Conservation (phyloP, 1,140 invertebrate genomes). For the Macrosteles quadrilineatus region DNA sequence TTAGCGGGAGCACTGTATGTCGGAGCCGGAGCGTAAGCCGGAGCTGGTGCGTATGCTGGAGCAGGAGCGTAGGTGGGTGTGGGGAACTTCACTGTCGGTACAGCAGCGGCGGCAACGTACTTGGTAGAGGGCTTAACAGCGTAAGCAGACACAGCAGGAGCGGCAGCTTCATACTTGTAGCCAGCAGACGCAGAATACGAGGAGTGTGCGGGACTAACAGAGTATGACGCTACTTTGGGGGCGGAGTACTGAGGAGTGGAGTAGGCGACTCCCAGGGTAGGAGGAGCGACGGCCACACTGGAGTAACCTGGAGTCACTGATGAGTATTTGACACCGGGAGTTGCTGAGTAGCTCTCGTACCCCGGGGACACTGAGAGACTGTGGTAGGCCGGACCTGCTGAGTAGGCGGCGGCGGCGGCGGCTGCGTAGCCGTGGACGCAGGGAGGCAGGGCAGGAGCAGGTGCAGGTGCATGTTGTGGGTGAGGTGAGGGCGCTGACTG, state of each 20-base stretch:
- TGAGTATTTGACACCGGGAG: conserved; percentile 12
- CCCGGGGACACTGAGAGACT: conserved; percentile 22
- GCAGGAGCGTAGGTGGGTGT: conserved; percentile 13
- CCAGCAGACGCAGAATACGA: conserved; percentile 5
- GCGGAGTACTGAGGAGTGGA: conserved; percentile 22
- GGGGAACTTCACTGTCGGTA: conserved; percentile 33
- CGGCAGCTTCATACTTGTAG: neutral
- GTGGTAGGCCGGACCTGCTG: conserved; percentile 25
- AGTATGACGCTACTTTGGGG: neutral
- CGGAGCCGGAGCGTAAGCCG: neutral
- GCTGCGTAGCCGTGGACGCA: neutral
- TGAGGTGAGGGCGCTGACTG: conserved; percentile 5
- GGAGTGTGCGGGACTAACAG: conserved; percentile 1
- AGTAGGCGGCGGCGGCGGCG: conserved; percentile 13
- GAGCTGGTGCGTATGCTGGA: conserved; percentile 9
- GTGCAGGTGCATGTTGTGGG: neutral
- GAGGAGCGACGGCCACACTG: conserved; percentile 10
- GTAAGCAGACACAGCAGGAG: conserved; percentile 6
- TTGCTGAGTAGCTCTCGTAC: conserved; percentile 2
- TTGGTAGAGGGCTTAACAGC: neutral
- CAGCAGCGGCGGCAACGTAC: conserved; percentile 33
- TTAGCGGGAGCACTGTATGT: neutral
- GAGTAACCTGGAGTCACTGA: conserved; percentile 26
- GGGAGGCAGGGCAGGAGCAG: neutral
- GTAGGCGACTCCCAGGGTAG: neutral